Conservation (phyloP, 2,797 vertebrate genomes). For the Neoniphon sammara region DNA sequence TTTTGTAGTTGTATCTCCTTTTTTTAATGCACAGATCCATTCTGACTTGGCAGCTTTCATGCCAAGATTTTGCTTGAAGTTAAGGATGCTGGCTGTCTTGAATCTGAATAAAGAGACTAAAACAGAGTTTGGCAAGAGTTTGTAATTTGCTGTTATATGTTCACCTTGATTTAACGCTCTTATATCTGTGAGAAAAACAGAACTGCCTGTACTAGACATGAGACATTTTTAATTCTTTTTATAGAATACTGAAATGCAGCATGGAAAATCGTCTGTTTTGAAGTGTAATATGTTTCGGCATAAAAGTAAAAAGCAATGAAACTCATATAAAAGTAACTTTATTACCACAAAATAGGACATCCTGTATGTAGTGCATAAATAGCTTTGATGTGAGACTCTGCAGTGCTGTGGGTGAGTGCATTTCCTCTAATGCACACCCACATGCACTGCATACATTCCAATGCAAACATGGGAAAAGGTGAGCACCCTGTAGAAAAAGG, state of each 20-base stretch:
- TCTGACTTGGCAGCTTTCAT: neutral
- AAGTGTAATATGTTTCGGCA: conserved; percentile 23
- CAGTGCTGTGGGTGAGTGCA: conserved; percentile 37
- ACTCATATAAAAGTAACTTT: conserved; percentile 82
- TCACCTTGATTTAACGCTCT: conserved; percentile 22
- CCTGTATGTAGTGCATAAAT: conserved; percentile 82
- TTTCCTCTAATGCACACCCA: conserved; percentile 28
- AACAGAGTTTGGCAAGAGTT: neutral
- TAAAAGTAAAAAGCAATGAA: conserved; percentile 40
- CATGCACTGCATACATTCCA: conserved; percentile 59
- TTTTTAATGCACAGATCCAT: conserved; percentile 10
- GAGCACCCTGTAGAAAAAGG: conserved; percentile 78
- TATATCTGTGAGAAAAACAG: conserved; percentile 19
- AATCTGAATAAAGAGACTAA: conserved; percentile 40
- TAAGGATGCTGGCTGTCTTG: conserved; percentile 46
- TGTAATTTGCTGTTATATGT: neutral
- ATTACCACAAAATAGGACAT: conserved; percentile 82
- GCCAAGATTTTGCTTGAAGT: conserved; percentile 22
- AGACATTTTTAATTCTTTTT: neutral
- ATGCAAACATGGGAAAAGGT: conserved; percentile 63
- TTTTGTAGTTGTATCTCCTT: conserved; percentile 15
- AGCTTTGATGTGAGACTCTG: conserved; percentile 65
- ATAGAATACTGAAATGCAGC: neutral
- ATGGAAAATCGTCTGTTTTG: neutral
- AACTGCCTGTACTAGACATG: neutral